Conservation (phyloP, 2,797 vertebrate species). For the Neopelma chrysocephalum region DNA sequence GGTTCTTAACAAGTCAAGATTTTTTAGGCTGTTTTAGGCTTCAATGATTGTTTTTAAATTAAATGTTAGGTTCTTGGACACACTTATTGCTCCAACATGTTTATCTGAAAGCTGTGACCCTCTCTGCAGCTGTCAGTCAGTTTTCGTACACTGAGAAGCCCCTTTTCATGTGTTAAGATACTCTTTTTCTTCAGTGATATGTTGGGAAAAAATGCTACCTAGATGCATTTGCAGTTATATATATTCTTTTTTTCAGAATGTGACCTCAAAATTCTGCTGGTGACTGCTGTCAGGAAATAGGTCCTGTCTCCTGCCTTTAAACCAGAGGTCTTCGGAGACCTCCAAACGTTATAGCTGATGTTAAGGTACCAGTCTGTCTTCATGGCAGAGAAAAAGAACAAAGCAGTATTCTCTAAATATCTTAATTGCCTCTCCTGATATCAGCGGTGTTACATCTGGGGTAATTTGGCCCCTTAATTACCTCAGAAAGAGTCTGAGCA, state of each 20-base stretch:
- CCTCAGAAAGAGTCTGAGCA: background rate
- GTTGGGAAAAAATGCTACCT: background rate
- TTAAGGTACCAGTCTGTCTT: background rate
- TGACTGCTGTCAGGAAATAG: background rate
- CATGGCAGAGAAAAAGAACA: background rate
- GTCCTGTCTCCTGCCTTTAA: background rate
- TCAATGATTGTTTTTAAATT: background rate
- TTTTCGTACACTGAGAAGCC: background rate
- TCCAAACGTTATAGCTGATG: background rate
- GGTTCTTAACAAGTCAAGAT: background rate
- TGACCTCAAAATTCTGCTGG: background rate
- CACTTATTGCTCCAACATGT: background rate
- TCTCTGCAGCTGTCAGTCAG: background rate
- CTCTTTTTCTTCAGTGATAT: background rate
- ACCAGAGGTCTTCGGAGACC: background rate
- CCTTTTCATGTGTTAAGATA: background rate
- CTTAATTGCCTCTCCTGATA: background rate
- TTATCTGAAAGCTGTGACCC: background rate
- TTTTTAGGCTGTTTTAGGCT: background rate
- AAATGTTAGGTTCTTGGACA: background rate
- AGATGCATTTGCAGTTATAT: background rate
- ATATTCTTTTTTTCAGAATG: background rate
- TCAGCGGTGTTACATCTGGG: background rate
- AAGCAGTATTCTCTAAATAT: background rate
- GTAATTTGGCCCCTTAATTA: conserved; percentile 7